Base-by-base conservation (phyloP, 2,888 invertebrate species). In the Steinernema scapterisci region DNA sequence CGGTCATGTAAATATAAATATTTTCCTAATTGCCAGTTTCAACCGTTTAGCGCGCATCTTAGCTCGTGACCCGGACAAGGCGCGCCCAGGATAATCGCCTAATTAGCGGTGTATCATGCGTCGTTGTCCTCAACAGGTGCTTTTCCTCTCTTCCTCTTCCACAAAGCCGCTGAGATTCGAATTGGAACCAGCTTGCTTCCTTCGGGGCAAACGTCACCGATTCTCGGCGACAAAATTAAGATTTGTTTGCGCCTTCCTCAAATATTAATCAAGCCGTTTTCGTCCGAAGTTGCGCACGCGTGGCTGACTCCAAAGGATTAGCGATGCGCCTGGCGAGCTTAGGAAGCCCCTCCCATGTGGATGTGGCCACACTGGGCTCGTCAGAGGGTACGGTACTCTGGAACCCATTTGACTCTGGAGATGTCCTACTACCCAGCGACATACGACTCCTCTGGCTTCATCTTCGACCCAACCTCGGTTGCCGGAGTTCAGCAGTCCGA, bases 1-100 rank as follows among this genome's bases (percentile, higher is more conserved):
- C 54, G 48, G 48, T 48, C 19, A 48, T 54, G 54, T 54, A 54
- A 54, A 54, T 54, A 54, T 23, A 54, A n/a, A 2, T 48, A 48
- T 19, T 19, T 7, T 13, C 21, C 21, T 6, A 54, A 54, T 54
- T 54, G 54, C 23, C 48, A 19, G n/a, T 48, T 48, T 19, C 6
- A 19, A 48, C 6, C 48, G 48, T 48, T 48, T 48, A 48, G 19
- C 38, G 54, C 54, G 54, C 54, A 54, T 54, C 54, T 54, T 54
- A 25, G 25, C 25, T 54, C 51, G 9, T 51, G 54, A 54, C 54
- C 54, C 54, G 54, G 23, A 23, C 16, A 48, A 54, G 21, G 13
- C 54, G 54, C 54, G 54, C 54, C 5, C 21, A 5, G 54, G 54
- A 54, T 54, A 25, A 54, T 54, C 54, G 54, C 25, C 54, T 54